A percentile compares a stretch with the other conserved stretches of the same genome.
Evolutionary conservation across 2,888 invertebrate genomes (phyloP).

Genomic region (Eulithis prunata): DNA sequence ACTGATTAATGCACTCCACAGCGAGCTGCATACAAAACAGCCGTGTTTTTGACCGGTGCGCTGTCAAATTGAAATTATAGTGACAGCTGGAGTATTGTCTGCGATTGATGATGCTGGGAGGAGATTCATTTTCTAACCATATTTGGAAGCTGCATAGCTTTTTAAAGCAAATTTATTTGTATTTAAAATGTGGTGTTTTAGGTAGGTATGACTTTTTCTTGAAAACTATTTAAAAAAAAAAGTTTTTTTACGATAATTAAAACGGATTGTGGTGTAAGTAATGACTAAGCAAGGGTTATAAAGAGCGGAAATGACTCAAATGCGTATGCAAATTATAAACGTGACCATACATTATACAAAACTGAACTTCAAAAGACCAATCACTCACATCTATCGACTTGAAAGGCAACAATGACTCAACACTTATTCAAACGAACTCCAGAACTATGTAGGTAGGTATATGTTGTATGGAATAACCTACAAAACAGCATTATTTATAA

Average conservation of each 20-base stretch:
- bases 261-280: too few species aligned
- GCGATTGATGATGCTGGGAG: conserved; percentile 28
- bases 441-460: not conserved
- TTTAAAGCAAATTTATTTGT: not conserved
- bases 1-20: conserved; percentile 43
- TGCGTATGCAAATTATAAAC: conserved; percentile 6
- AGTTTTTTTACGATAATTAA: too few species aligned
- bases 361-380: conserved; percentile 13
- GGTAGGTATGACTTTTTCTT: too few species aligned
- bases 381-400: conserved; percentile 16
- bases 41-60: conserved; percentile 39
- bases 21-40: conserved; percentile 37
- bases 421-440: conserved; percentile 26
- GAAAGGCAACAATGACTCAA: conserved; percentile 24
- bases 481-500: conserved; percentile 43
- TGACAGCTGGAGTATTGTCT: conserved; percentile 35
- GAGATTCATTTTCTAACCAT: conserved; percentile 1
- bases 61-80: conserved; percentile 40
- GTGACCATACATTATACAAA: conserved; percentile 2
- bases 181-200: too few species aligned
- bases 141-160: not conserved
- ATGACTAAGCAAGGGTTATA: not conserved
- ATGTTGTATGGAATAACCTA: conserved; percentile 25
- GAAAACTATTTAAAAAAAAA: too few species aligned
- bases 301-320: not conserved